Conservation (phyloP, 2,113 vertebrate species). For the Petroica traversi region DNA sequence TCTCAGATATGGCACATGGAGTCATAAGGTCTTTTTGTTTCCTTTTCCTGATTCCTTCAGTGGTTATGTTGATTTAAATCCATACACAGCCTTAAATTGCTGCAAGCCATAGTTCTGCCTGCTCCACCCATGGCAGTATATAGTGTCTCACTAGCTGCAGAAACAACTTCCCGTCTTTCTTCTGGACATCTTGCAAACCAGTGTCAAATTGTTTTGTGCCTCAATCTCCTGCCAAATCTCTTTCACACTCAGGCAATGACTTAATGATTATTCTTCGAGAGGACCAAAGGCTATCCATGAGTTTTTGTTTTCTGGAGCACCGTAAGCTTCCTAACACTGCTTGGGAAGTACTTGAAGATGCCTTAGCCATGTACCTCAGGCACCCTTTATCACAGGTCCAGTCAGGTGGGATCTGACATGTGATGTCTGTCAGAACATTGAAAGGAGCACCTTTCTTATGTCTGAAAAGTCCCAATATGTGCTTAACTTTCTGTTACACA, state of each 20-base stretch:
- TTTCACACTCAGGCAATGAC: not conserved
- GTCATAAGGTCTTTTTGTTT: not conserved
- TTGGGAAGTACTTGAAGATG: not conserved
- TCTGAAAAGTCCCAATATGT: not conserved
- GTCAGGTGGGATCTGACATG: not conserved
- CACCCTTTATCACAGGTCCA: not conserved
- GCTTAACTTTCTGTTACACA: not conserved
- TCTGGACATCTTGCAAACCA: constrained; percentile 3
- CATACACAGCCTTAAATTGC: not conserved
- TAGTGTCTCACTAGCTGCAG: not conserved
- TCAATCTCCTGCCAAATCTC: not conserved
- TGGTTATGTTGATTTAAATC: not conserved
- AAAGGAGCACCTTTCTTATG: not conserved
- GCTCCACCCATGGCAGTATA: not conserved
- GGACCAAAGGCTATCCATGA: not conserved
- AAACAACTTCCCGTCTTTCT: constrained; percentile 10
- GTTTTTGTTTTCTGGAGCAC: not conserved
- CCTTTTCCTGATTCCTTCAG: not conserved
- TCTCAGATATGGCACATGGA: not conserved
- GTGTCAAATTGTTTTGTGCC: not conserved
- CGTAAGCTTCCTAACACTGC: not conserved
- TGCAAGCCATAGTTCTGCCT: not conserved
- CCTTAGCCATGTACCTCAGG: not conserved
- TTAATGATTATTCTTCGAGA: not conserved
- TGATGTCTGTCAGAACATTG: not conserved